Evolutionary conservation across 2,797 vertebrate species (phyloP).

Genomic region (Poecilia wingei): DNA sequence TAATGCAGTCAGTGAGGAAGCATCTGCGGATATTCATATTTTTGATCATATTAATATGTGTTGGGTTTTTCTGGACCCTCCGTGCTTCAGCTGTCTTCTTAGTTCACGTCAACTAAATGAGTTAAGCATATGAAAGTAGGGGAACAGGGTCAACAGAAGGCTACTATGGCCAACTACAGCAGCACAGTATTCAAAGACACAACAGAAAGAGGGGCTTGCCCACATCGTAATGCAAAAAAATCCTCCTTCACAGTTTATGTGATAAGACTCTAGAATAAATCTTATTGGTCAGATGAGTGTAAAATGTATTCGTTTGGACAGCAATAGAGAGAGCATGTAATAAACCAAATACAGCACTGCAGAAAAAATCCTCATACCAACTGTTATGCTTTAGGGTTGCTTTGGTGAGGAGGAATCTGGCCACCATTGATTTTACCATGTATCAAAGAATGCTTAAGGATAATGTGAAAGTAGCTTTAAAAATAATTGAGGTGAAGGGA

Average conservation of each 20-base stretch:
- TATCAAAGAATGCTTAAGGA: not conserved
- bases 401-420: not conserved
- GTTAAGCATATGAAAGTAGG: conserved; percentile 15
- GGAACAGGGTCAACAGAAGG: conserved; percentile 32
- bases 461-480: not conserved
- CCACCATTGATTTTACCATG: not conserved
- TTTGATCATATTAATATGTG: conserved; percentile 34
- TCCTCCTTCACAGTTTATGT: not conserved
- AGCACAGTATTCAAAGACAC: not conserved
- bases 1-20: conserved; percentile 68
- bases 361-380: not conserved
- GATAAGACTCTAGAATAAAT: not conserved
- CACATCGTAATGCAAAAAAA: not conserved
- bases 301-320: not conserved
- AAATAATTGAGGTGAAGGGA: not conserved
- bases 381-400: not conserved
- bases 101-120: not conserved
- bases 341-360: not conserved
- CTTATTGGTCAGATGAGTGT: not conserved
- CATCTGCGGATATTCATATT: conserved; percentile 37
- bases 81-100: not conserved
- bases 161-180: conserved; percentile 18
- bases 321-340: not conserved
- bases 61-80: conserved; percentile 13
- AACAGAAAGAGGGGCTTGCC: not conserved